A percentile compares a stretch with the other conserved stretches of the same genome.
These are phyloP conservation scores for Pristionchus maxplancki DNA, from an alignment of 2,888 invertebrate species.

Conservation along the genomic window DNA sequence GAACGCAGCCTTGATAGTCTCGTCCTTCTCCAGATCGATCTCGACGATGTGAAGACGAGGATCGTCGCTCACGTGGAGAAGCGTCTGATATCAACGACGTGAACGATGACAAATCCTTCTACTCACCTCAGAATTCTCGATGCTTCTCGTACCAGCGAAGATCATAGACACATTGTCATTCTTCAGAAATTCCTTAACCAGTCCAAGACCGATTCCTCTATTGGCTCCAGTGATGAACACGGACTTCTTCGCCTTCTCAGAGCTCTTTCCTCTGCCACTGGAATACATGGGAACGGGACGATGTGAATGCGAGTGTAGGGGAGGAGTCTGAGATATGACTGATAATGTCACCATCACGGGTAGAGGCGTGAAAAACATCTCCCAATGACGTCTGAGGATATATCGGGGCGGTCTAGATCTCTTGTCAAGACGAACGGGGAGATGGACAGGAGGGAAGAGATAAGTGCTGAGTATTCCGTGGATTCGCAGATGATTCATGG, in stretches of 20 bases:
- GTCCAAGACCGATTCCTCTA: conserved; percentile 14
- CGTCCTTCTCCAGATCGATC: conserved; percentile 29
- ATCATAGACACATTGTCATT: background rate
- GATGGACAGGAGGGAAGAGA: background rate
- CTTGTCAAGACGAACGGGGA: background rate
- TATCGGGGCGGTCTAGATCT: background rate
- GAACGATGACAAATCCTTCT: background rate
- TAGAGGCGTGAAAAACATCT: background rate
- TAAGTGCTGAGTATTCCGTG: background rate
- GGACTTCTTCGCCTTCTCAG: background rate
- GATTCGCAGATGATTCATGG: background rate
- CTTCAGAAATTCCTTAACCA: conserved; percentile 27
- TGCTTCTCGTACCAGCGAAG: background rate
- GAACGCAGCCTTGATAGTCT: conserved; percentile 3
- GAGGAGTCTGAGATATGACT: conserved; percentile 10
- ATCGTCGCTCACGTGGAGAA: background rate
- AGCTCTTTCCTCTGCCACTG: background rate
- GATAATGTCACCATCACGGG: conserved; percentile 28
- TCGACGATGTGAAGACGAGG: conserved; percentile 25
- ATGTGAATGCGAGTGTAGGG: background rate
- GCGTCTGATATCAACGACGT: background rate
- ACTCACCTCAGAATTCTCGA: conserved; percentile 8
- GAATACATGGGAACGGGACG: conserved; percentile 10
- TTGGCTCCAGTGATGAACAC: conserved; percentile 13
- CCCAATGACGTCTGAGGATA: background rate